Evolutionary conservation across 2,113 vertebrate genomes (phyloP).

Genomic region (Anhinga rufa): DNA sequence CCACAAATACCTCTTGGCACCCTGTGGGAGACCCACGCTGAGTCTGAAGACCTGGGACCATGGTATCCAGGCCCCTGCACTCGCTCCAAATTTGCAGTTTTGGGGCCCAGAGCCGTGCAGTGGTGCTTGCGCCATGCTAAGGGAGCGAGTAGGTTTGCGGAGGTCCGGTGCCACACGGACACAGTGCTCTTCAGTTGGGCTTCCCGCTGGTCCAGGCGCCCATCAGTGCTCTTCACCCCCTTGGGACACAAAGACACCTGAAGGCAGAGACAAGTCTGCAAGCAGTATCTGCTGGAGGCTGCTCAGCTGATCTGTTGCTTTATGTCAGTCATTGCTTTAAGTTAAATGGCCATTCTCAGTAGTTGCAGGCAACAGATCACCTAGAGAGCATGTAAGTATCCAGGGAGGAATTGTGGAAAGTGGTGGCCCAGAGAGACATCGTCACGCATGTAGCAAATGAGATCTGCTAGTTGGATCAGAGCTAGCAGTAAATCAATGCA

Average conservation of each 20-base stretch:
- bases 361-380: neutral
- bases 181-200: accelerated
- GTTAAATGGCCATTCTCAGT: neutral
- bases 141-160: neutral
- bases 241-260: neutral
- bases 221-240: accelerated
- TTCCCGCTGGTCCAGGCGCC: neutral
- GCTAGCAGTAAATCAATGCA: neutral
- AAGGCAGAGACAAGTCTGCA: neutral
- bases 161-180: accelerated
- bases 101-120: neutral
- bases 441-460: neutral
- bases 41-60: neutral
- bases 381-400: neutral
- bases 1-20: neutral
- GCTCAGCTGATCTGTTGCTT: neutral
- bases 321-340: neutral
- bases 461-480: neutral
- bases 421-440: neutral
- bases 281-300: neutral
- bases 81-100: neutral
- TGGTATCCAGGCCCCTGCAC: neutral
- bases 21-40: neutral
- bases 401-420: neutral
- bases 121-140: neutral